Percentiles rank a stretch among this genome's conserved stretches.
phyloP scores from a whole-genome alignment of 2,113 vertebrate species.

The Labeo catla region DNA sequence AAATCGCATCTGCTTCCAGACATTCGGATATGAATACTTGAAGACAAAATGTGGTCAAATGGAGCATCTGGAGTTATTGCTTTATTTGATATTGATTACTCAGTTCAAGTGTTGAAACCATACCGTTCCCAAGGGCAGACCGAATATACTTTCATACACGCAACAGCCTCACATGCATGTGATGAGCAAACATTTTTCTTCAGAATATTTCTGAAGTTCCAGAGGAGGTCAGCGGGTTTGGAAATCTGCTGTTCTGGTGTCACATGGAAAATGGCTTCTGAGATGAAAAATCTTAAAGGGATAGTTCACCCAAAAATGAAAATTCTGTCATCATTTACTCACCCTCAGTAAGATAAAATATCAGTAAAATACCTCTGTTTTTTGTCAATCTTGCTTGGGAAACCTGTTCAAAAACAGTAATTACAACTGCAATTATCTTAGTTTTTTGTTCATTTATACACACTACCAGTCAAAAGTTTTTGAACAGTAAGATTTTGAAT shows the following conservation, averaged over 20 bases:
- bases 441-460: neutral
- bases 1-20: slow-evolving; percentile 8
- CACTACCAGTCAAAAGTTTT: too few relatives aligned
- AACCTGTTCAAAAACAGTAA: neutral
- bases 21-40: neutral
- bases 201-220: slow-evolving; percentile 4
- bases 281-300: neutral
- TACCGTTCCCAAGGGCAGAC: neutral
- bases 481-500: too few relatives aligned
- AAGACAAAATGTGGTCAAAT: neutral
- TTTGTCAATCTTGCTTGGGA: neutral
- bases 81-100: slow-evolving; percentile 18
- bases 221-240: neutral
- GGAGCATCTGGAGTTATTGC: slow-evolving; percentile 2
- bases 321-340: neutral
- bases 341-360: neutral
- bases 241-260: neutral
- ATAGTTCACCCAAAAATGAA: neutral
- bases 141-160: slow-evolving; percentile 8
- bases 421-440: neutral
- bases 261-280: neutral
- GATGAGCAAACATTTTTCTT: slow-evolving; percentile 4
- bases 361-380: too few relatives aligned
- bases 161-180: neutral
- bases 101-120: slow-evolving; percentile 7